Conservation (phyloP, 2,797 vertebrate genomes). For the Aplochiton taeniatus region DNA sequence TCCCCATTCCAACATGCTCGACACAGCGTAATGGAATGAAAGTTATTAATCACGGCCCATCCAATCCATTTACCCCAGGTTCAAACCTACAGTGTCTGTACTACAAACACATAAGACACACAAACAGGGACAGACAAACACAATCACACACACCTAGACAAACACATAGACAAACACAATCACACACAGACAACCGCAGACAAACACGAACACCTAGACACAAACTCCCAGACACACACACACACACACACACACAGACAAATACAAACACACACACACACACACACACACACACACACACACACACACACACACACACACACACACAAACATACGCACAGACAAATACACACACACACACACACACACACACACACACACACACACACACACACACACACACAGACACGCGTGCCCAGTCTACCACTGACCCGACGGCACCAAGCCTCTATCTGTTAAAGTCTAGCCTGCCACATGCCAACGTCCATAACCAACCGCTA, state of each 20-base stretch:
- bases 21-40: no score
- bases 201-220: neutral
- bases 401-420: constrained; percentile 27
- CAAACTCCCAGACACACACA: neutral
- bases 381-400: constrained; percentile 10
- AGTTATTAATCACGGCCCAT: no score
- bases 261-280: neutral
- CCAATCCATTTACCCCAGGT: no score
- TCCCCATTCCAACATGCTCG: no score
- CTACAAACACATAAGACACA: no score
- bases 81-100: no score
- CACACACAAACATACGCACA: neutral
- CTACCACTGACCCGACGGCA: neutral
- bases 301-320: neutral
- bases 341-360: constrained; percentile 18
- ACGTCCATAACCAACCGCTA: no score
- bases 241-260: neutral
- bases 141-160: neutral
- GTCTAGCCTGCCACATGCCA: no score
- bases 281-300: neutral
- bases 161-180: neutral
- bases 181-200: neutral
- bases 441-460: no score
- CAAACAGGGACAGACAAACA: neutral
- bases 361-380: constrained; percentile 20